These are phyloP conservation scores for Dexiosoma caninum DNA, from an alignment of 2,888 invertebrate genomes.

Conservation along the genomic window DNA sequence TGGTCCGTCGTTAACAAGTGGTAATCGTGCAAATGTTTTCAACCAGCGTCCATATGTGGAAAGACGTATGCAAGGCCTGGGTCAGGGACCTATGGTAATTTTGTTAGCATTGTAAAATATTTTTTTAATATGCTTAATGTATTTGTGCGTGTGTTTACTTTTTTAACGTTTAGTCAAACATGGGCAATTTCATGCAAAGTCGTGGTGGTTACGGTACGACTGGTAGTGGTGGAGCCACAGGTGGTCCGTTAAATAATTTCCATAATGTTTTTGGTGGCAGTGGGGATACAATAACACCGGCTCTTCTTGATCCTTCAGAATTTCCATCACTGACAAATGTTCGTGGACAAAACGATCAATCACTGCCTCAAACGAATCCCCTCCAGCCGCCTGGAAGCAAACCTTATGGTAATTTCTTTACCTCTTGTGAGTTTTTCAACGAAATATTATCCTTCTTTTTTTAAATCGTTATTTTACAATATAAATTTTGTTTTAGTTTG, in stretches of 20 bases:
- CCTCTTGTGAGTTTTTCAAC: constrained; percentile 78
- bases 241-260: constrained; percentile 84
- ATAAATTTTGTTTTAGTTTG: constrained; percentile 63
- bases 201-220: constrained; percentile 81
- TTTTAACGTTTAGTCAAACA: constrained; percentile 79
- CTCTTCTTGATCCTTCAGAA: constrained; percentile 93
- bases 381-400: constrained; percentile 94
- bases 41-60: constrained; percentile 89
- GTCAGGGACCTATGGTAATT: constrained; percentile 77
- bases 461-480: constrained; percentile 53
- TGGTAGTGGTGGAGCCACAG: constrained; percentile 79
- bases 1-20: constrained; percentile 80
- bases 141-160: neutral
- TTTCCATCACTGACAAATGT: constrained; percentile 93
- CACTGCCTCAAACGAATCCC: constrained; percentile 87
- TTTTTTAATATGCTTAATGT: neutral
- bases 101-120: neutral
- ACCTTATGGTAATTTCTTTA: constrained; percentile 87
- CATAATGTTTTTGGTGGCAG: constrained; percentile 90
- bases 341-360: constrained; percentile 88
- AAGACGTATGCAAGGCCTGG: constrained; percentile 81
- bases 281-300: constrained; percentile 88
- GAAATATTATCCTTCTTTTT: constrained; percentile 69
- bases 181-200: constrained; percentile 81
- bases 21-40: constrained; percentile 83